Conservation (phyloP, 2,888 invertebrate species). For the Drosophila stalkeri region DNA sequence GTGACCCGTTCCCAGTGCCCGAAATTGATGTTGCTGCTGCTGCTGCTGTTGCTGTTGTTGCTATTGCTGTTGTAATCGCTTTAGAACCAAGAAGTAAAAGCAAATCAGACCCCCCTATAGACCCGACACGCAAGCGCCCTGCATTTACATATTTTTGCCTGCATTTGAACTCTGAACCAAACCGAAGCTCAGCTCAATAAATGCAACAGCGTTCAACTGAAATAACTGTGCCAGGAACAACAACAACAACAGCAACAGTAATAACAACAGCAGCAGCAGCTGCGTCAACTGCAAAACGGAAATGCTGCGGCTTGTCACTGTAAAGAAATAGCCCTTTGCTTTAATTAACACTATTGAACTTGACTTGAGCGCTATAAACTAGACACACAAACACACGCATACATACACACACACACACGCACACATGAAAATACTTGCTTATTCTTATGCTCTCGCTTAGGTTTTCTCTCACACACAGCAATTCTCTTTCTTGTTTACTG, state of each 20-base stretch:
- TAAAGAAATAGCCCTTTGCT: conserved; percentile 49
- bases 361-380: conserved; percentile 45
- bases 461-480: not conserved
- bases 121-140: conserved; percentile 79
- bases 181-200: conserved; percentile 23
- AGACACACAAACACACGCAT: conserved; percentile 1
- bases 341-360: conserved; percentile 81
- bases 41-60: conserved; percentile 47
- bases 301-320: conserved; percentile 58
- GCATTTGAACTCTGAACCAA: conserved; percentile 72
- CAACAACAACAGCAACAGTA: conserved; percentile 24
- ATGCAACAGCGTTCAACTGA: conserved; percentile 31
- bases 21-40: conserved; percentile 70
- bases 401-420: not conserved
- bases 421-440: not conserved
- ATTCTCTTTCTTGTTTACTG: not conserved
- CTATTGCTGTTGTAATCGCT: conserved; percentile 63
- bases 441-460: not conserved
- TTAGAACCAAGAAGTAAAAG: conserved; percentile 58
- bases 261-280: conserved; percentile 15
- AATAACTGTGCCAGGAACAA: conserved; percentile 18
- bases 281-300: conserved; percentile 52
- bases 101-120: conserved; percentile 26
- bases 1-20: conserved; percentile 71
- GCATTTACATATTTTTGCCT: conserved; percentile 77